A percentile compares a stretch with the other conserved stretches of the same genome.
Evolutionary conservation across 2,797 vertebrate genomes (phyloP).

Genomic region (Urophycis tenuis): DNA sequence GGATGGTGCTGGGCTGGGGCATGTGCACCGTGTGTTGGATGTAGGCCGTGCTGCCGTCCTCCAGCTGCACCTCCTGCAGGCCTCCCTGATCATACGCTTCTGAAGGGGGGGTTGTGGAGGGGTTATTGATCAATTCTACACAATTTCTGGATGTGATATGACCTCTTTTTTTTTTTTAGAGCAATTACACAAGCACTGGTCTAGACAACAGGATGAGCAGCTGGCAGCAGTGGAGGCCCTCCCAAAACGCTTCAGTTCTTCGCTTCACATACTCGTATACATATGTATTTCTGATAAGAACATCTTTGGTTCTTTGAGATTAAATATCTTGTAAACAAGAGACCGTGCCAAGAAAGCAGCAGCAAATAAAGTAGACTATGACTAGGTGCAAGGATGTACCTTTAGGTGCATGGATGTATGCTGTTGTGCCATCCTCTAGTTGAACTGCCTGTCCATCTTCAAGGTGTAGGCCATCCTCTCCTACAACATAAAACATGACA

Average conservation of each 20-base stretch:
- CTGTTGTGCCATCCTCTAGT: slow-evolving; percentile 94
- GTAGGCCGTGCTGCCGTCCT: slow-evolving; percentile 97
- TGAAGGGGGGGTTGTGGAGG: slow-evolving; percentile 50
- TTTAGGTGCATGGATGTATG: slow-evolving; percentile 96
- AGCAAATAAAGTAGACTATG: slow-evolving; percentile 43
- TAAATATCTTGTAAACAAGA: background rate
- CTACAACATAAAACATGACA: slow-evolving; percentile 40
- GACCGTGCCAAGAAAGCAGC: background rate
- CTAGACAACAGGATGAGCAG: too few relatives aligned
- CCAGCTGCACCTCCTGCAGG: slow-evolving; percentile 93
- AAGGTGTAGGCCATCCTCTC: slow-evolving; percentile 85
- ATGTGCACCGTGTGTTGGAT: slow-evolving; percentile 95
- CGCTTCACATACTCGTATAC: too few relatives aligned
- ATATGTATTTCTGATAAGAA: background rate
- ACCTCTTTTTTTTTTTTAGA: too few relatives aligned
- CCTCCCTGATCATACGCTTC: slow-evolving; percentile 91
- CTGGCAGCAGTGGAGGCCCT: too few relatives aligned
- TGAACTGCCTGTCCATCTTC: slow-evolving; percentile 98
- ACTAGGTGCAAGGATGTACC: slow-evolving; percentile 80
- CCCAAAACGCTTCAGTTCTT: too few relatives aligned
- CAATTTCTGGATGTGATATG: too few relatives aligned
- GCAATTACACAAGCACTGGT: too few relatives aligned
- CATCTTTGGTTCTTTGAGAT: background rate
- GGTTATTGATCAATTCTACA: too few relatives aligned
- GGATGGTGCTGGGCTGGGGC: slow-evolving; percentile 90